phyloP scores from a whole-genome alignment of 2,888 invertebrate species.

The Oligia fasciuncula region DNA sequence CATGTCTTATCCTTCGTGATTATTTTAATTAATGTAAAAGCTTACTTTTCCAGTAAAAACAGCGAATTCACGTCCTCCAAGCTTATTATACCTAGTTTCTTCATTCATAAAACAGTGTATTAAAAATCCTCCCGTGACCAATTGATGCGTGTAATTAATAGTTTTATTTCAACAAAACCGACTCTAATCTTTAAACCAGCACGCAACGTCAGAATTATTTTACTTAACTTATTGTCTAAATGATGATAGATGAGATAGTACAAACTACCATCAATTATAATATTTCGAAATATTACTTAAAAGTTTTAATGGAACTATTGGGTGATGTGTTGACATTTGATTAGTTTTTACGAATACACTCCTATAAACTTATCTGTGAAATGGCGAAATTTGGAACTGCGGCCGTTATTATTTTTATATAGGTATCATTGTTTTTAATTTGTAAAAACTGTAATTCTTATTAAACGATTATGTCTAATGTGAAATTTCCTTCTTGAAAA shows the following conservation, averaged over 20 bases:
- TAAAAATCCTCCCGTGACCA: constrained; percentile 17
- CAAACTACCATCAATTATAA: constrained; percentile 29
- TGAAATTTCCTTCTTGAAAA: too few relatives aligned
- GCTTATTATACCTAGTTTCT: constrained; percentile 10
- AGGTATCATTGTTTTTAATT: too few relatives aligned
- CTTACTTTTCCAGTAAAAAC: neutral
- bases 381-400: too few relatives aligned
- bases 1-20: neutral
- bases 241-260: constrained; percentile 20
- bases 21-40: neutral
- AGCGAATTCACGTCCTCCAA: neutral
- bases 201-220: constrained; percentile 40
- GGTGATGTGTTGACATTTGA: constrained; percentile 31
- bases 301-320: constrained; percentile 28
- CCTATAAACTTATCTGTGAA: too few relatives aligned
- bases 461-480: too few relatives aligned
- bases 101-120: constrained; percentile 15
- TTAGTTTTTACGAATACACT: neutral
- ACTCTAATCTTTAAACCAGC: constrained; percentile 7
- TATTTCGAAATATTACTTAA: constrained; percentile 27
- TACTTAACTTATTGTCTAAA: constrained; percentile 30
- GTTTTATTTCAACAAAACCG: constrained; percentile 38
- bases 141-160: constrained; percentile 42
- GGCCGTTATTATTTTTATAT: too few relatives aligned
- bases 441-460: too few relatives aligned